These are phyloP conservation scores for Palloptera scutellata DNA, from an alignment of 2,888 invertebrate genomes.

Conservation along the genomic window DNA sequence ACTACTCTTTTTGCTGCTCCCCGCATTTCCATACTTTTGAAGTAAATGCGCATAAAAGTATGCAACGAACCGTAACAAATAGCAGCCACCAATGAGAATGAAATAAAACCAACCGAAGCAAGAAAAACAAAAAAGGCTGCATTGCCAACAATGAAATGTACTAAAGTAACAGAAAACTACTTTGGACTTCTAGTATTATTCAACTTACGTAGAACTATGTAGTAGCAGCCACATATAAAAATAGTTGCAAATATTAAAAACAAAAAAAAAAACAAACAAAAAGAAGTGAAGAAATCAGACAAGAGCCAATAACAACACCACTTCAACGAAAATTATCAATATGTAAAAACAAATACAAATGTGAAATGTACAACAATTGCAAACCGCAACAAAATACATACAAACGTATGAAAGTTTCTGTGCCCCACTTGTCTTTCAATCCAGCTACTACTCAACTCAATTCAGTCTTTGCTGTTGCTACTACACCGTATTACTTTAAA, in stretches of 20 bases:
- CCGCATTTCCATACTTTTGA: too few species aligned
- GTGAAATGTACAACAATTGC: background rate
- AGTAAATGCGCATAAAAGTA: background rate
- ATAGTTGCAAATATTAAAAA: background rate
- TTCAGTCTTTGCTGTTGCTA: too few species aligned
- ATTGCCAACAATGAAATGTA: too few species aligned
- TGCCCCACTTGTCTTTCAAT: too few species aligned
- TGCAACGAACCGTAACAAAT: conserved; percentile 22
- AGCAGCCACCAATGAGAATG: background rate
- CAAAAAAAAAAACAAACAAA: conserved; percentile 4
- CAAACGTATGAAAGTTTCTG: background rate
- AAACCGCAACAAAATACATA: background rate
- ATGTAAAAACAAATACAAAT: conserved; percentile 5
- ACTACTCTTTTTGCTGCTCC: too few species aligned
- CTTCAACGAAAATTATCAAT: background rate
- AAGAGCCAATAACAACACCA: background rate
- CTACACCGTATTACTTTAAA: too few species aligned
- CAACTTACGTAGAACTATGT: too few species aligned
- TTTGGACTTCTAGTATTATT: too few species aligned
- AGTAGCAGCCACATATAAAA: too few species aligned
- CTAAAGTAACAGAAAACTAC: too few species aligned
- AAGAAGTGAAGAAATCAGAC: conserved; percentile 19
- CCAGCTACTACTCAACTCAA: too few species aligned
- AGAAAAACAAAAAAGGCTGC: background rate
- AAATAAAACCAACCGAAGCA: conserved; percentile 2